Evolutionary conservation across 37 sponge, comb jelly and placozoan genomes (phyloP).

Genomic region (Lycopodina hypogea): DNA sequence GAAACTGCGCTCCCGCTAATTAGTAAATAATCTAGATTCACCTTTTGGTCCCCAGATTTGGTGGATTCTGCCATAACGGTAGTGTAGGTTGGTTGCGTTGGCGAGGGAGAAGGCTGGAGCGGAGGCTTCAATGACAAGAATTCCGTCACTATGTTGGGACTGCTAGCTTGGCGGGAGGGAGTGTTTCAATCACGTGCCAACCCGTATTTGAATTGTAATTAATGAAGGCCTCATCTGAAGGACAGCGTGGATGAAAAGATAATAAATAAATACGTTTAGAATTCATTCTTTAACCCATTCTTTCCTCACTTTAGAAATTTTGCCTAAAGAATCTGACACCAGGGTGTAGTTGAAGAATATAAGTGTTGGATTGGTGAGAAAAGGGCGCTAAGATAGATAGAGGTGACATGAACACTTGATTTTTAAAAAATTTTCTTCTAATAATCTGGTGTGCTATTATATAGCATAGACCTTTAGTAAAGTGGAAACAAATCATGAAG

Average conservation of each 20-base stretch:
- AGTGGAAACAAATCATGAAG: constrained; percentile 72
- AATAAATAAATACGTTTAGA: too few relatives aligned
- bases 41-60: constrained; percentile 77
- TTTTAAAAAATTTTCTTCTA: neutral
- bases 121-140: too few relatives aligned
- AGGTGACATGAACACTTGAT: too few relatives aligned
- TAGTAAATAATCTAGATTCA: constrained; percentile 4
- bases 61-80: constrained; percentile 63
- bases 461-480: constrained; percentile 86
- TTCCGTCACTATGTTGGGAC: too few relatives aligned
- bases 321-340: constrained; percentile 89
- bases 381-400: constrained; percentile 57
- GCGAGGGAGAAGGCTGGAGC: too few relatives aligned
- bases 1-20: too few relatives aligned
- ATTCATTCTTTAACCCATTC: too few relatives aligned
- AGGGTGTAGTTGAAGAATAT: constrained; percentile 79
- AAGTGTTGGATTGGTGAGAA: constrained; percentile 94
- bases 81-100: too few relatives aligned
- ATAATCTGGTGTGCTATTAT: neutral
- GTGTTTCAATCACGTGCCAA: constrained; percentile 24
- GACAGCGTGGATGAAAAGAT: too few relatives aligned
- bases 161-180: too few relatives aligned
- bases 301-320: too few relatives aligned
- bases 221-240: neutral
- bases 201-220: neutral